phyloP scores from a whole-genome alignment of 2,113 vertebrate species.

The Podarcis raffonei region DNA sequence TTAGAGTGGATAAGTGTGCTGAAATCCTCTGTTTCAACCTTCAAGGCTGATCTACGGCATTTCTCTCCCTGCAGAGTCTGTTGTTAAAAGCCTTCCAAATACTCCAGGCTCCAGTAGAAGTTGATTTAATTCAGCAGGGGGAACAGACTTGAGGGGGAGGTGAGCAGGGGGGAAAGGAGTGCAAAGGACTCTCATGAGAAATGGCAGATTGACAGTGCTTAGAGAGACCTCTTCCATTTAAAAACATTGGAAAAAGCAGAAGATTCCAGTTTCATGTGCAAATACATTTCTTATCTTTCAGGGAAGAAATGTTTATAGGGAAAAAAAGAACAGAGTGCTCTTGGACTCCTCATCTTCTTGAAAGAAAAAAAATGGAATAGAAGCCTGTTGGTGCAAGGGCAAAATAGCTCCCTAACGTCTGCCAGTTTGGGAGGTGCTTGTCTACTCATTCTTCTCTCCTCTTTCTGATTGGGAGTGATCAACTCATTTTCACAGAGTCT shows the following conservation, averaged over 20 bases:
- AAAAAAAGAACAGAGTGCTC: neutral
- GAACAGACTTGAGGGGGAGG: neutral
- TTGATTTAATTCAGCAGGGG: conserved; percentile 27
- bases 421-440: too few relatives aligned
- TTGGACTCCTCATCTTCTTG: neutral
- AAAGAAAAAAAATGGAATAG: neutral
- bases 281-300: neutral
- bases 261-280: neutral
- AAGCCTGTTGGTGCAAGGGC: neutral
- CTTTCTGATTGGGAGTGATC: neutral
- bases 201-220: neutral
- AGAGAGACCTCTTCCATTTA: neutral
- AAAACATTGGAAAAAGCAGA: neutral
- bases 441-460: neutral
- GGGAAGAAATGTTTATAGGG: neutral
- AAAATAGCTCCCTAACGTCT: neutral
- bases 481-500: neutral
- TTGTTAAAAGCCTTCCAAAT: conserved; percentile 22
- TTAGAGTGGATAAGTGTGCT: conserved; percentile 31
- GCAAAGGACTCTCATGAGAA: neutral
- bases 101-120: neutral
- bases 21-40: conserved; percentile 27
- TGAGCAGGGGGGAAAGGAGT: neutral
- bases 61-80: conserved; percentile 6
- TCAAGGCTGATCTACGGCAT: conserved; percentile 4